These are phyloP conservation scores for Volucella bombylans DNA, from an alignment of 2,888 invertebrate species.

Conservation along the genomic window DNA sequence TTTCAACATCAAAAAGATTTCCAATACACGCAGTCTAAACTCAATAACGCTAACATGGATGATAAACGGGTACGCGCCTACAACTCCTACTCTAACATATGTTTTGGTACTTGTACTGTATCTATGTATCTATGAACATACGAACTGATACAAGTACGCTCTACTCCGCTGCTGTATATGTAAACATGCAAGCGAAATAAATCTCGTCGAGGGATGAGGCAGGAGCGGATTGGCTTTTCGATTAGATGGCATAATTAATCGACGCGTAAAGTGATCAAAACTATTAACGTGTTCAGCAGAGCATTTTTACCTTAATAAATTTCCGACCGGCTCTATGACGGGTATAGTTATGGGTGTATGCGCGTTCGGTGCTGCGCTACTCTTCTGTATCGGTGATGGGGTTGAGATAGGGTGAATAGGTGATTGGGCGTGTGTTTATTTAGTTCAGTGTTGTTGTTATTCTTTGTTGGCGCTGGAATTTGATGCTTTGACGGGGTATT, in stretches of 20 bases:
- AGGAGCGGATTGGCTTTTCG: background rate
- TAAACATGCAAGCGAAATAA: conserved; percentile 40
- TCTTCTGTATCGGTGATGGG: too few relatives aligned
- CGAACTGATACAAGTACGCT: too few relatives aligned
- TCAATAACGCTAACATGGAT: conserved; percentile 43
- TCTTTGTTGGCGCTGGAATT: conserved; percentile 58
- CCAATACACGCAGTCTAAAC: conserved; percentile 9
- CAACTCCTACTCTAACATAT: too few relatives aligned
- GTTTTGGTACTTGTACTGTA: too few relatives aligned
- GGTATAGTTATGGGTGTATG: background rate
- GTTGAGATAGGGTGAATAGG: background rate
- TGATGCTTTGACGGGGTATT: conserved; percentile 53
- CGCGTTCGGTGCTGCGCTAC: background rate
- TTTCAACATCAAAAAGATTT: conserved; percentile 70
- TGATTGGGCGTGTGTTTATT: conserved; percentile 52
- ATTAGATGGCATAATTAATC: conserved; percentile 59
- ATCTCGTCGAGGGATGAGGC: conserved; percentile 17
- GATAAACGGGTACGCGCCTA: conserved; percentile 25
- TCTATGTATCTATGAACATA: too few relatives aligned
- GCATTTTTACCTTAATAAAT: conserved; percentile 61
- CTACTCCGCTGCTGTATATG: background rate
- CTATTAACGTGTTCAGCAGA: conserved; percentile 61
- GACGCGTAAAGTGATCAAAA: conserved; percentile 70
- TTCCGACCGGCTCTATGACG: conserved; percentile 6
- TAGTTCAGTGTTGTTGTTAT: conserved; percentile 53